These are phyloP conservation scores for Cantharis rustica DNA, from an alignment of 2,888 invertebrate species.

Conservation along the genomic window DNA sequence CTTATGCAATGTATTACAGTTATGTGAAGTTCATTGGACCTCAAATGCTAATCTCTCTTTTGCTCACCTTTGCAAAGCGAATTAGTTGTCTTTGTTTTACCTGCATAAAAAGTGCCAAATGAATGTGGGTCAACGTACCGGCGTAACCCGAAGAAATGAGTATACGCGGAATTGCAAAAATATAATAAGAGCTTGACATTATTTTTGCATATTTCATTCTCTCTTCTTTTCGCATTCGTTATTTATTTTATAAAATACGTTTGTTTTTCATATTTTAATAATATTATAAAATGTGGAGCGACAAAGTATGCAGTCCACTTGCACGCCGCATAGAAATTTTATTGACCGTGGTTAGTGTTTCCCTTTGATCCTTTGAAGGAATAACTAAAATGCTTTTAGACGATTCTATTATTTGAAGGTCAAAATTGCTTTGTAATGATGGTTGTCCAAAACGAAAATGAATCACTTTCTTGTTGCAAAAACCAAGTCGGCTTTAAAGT, in stretches of 20 bases:
- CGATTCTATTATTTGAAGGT: not conserved
- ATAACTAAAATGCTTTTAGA: not conserved
- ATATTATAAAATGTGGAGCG: not conserved
- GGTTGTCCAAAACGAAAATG: not conserved
- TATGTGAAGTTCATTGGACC: conserved; percentile 46
- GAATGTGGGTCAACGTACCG: conserved; percentile 49
- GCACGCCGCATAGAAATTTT: not conserved
- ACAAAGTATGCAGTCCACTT: not conserved
- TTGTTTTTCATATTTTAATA: not conserved
- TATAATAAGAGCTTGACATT: conserved; percentile 27
- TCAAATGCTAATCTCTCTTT: conserved; percentile 35
- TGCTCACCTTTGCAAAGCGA: conserved; percentile 15
- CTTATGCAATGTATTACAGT: conserved; percentile 50
- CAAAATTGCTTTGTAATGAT: not conserved
- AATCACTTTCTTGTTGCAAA: no score
- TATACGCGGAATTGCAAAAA: conserved; percentile 44
- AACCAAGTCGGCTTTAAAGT: not conserved
- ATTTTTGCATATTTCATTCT: conserved; percentile 12
- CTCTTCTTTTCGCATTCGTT: not conserved
- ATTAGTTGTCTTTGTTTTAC: conserved; percentile 31
- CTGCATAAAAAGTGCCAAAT: conserved; percentile 32
- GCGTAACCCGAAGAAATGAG: conserved; percentile 51
- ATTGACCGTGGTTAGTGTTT: not conserved
- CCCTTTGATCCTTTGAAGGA: not conserved
- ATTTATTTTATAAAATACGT: not conserved